Conservation (phyloP, 1,140 invertebrate species). For the Parasteatoda tepidariorum region DNA sequence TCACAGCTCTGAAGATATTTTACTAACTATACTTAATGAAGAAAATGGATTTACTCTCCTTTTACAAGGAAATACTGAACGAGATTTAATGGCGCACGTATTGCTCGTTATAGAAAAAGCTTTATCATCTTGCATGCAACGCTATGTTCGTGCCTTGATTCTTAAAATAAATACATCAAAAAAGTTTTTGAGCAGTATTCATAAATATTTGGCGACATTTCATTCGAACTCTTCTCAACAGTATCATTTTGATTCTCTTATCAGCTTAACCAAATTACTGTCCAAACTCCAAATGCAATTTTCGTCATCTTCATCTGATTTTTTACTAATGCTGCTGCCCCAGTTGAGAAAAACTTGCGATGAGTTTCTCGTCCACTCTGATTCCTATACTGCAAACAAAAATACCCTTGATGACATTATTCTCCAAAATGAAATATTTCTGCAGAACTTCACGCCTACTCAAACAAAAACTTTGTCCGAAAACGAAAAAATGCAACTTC, state of each 20-base stretch:
- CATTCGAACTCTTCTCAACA: background rate
- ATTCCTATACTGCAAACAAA: background rate
- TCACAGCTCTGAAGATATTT: background rate
- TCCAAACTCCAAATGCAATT: background rate
- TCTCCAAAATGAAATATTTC: background rate
- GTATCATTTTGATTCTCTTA: background rate
- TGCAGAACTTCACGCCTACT: background rate
- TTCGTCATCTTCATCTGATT: background rate
- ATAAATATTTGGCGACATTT: background rate
- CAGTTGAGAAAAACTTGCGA: background rate
- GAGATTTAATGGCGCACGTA: conserved; percentile 7
- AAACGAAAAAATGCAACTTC: conserved; percentile 19
- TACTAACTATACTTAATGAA: background rate
- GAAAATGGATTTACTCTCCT: background rate
- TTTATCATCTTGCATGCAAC: background rate
- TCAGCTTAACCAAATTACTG: background rate
- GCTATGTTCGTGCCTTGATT: background rate
- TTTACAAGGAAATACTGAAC: background rate
- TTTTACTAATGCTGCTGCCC: conserved; percentile 2
- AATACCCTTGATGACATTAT: background rate
- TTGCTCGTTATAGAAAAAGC: conserved; percentile 1
- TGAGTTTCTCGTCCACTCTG: background rate
- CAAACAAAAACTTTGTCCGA: background rate
- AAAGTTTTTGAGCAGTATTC: background rate
- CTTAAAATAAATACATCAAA: background rate